Evolutionary conservation across 1,140 invertebrate species (phyloP).

Genomic region (Cardiocondyla obscurior): DNA sequence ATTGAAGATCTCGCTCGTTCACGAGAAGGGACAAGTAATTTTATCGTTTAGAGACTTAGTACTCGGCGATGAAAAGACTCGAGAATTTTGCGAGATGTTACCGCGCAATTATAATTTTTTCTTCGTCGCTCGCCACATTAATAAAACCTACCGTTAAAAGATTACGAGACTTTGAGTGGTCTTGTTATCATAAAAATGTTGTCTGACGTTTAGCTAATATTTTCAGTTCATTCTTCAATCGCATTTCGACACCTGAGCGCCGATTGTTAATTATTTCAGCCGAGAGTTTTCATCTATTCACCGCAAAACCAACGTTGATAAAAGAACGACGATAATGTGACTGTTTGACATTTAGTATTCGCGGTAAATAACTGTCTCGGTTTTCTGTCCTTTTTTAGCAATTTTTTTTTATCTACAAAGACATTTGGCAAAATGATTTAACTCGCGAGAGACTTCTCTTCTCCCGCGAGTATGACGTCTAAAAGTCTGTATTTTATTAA

Average conservation of each 20-base stretch:
- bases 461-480: neutral
- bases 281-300: neutral
- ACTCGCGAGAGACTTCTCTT: neutral
- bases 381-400: neutral
- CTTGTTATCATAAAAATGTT: neutral
- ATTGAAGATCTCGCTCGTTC: neutral
- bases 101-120: too few species aligned
- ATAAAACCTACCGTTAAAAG: too few species aligned
- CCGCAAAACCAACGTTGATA: neutral
- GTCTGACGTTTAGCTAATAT: neutral
- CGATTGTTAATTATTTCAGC: neutral
- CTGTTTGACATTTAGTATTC: neutral
- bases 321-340: neutral
- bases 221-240: neutral
- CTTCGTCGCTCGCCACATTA: too few species aligned
- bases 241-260: neutral
- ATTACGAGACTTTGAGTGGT: neutral
- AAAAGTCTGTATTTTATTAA: neutral
- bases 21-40: neutral
- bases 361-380: neutral
- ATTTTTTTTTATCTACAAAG: neutral
- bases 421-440: neutral
- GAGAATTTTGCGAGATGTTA: neutral
- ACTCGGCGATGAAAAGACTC: neutral
- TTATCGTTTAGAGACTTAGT: neutral